Conservation (phyloP, 2,888 invertebrate genomes). For the Parasteatoda lunata region DNA sequence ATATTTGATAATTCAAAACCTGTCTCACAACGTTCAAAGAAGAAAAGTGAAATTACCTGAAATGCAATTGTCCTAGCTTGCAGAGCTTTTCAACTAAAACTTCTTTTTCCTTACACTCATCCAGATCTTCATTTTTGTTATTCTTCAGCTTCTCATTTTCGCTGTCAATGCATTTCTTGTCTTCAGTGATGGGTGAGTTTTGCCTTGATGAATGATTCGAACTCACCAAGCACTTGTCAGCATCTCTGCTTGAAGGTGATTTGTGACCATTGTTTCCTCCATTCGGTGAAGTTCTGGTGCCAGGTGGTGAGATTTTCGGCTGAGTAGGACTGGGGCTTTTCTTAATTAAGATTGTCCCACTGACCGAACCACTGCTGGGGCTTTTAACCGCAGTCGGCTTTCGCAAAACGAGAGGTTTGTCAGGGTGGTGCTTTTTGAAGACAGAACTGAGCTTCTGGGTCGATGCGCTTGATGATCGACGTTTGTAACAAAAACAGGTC, state of each 20-base stretch:
- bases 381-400: slow-evolving; percentile 87
- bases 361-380: slow-evolving; percentile 81
- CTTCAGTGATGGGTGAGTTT: slow-evolving; percentile 47
- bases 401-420: slow-evolving; percentile 67
- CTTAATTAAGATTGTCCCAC: slow-evolving; percentile 78
- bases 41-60: slow-evolving; percentile 77
- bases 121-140: slow-evolving; percentile 70
- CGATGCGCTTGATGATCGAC: slow-evolving; percentile 76
- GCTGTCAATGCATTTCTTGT: slow-evolving; percentile 76
- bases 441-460: slow-evolving; percentile 60
- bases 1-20: background rate
- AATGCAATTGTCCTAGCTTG: slow-evolving; percentile 89
- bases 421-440: slow-evolving; percentile 66
- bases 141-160: slow-evolving; percentile 77
- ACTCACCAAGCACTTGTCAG: background rate
- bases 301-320: slow-evolving; percentile 71
- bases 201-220: slow-evolving; percentile 56
- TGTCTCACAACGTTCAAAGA: background rate
- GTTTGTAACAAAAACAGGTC: slow-evolving; percentile 81
- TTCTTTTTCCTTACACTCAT: slow-evolving; percentile 75
- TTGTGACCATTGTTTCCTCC: slow-evolving; percentile 18
- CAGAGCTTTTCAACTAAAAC: slow-evolving; percentile 77
- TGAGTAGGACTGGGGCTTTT: slow-evolving; percentile 92
- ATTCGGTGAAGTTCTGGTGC: slow-evolving; percentile 7
- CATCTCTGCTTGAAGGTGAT: slow-evolving; percentile 11